Evolutionary conservation across 2,888 invertebrate species (phyloP), one percentile per base, ranked within the genome.

Genomic region (Xanthorhoe spadicearia): DNA sequence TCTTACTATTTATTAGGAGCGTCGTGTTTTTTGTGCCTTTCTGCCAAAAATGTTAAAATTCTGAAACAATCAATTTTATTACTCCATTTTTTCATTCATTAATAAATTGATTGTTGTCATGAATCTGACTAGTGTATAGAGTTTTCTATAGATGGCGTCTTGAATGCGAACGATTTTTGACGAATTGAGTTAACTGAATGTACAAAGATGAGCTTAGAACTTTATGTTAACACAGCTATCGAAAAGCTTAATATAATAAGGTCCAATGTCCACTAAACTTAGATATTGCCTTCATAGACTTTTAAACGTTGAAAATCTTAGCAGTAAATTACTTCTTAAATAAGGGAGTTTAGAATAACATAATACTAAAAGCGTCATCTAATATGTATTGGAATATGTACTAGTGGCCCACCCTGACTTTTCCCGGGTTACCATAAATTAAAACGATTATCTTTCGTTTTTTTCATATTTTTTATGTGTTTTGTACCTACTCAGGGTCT

Each of bases 11-110:
- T 52, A 57, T 58, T 51, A 9, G 53, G 63, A 70, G 61, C 69
- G 67, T 69, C 60, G 52, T 68, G 61, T 68, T 68, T 73, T 28
- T 69, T 67, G 76, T 77, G 76, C 77, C 77, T 76, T 77, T 68
- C 75, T 73, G 76, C 76, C 75, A 77, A 77, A 76, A 64, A 74
- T 66, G 48, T 68, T 58, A 43, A 57, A 18, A 19, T 51, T 0
- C 23, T 19, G 13, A 15, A 51, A 59, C 38, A 9, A 43, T 59
- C 59, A 51, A 18, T 51, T 48, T 17, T 13, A 17, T 48, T 1
- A 43, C 10, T 2, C 15, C 5, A 17, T 17, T 48, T 15, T 48
- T 17, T 48, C 7, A 10, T 19, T 19, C 13, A 13, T 23, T 7
- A 7, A 57, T 53, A 19, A 35, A 55, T 55, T 59, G 58, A 55